Evolutionary conservation across 2,797 vertebrate species (phyloP).

Genomic region (Trichosurus vulpecula): DNA sequence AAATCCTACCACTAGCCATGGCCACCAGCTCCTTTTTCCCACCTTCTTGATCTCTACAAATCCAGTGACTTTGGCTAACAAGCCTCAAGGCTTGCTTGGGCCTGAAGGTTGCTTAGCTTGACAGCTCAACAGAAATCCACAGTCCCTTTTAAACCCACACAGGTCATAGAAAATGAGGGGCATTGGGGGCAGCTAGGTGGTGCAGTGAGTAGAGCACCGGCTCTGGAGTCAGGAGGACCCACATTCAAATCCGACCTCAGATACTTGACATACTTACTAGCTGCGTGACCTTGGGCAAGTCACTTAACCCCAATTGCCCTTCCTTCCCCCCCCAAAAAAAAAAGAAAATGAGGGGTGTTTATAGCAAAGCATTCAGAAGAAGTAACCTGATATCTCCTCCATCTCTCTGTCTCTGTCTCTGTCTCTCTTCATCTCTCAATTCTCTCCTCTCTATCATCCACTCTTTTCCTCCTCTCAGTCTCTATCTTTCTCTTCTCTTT

Average conservation of each 20-base stretch:
- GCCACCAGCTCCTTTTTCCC: neutral
- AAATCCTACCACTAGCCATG: neutral
- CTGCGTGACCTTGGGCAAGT: too few species aligned
- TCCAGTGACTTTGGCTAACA: neutral
- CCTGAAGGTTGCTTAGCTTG: neutral
- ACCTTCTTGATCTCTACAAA: neutral
- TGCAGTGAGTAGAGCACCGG: too few species aligned
- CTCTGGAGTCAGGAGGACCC: too few species aligned
- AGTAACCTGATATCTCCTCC: neutral
- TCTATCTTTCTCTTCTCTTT: too few species aligned
- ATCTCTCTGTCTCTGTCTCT: too few species aligned
- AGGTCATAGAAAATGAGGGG: neutral
- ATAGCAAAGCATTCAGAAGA: neutral
- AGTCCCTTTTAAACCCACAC: neutral
- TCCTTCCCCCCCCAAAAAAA: too few species aligned
- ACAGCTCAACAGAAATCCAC: neutral
- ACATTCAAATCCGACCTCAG: too few species aligned
- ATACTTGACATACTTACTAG: too few species aligned
- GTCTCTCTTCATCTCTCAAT: neutral
- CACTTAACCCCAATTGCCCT: too few species aligned
- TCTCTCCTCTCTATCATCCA: neutral
- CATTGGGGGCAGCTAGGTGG: too few species aligned
- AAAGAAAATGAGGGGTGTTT: neutral
- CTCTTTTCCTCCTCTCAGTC: too few species aligned
- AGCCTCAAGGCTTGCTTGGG: neutral